Base-by-base conservation (phyloP, 2,113 vertebrate species). In the Halichoeres trimaculatus region DNA sequence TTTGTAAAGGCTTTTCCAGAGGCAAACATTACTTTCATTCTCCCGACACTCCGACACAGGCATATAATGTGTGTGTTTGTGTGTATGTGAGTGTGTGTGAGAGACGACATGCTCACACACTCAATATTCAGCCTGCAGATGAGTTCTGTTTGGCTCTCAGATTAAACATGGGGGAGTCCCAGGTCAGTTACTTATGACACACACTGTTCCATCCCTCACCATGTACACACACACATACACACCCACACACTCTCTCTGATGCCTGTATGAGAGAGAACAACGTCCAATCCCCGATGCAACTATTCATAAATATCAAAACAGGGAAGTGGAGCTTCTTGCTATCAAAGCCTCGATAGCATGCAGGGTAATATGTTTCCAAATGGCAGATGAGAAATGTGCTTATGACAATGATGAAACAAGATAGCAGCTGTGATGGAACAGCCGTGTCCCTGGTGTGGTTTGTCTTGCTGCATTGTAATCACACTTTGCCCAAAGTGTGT, bases 111-210 rank as follows among this genome's bases (percentile, higher is more conserved):
- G 43, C 78, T 78, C 80, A 72, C 74, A 86, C 56, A 76, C 73
- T 91, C 89, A 88, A 88, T 91, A 88, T 90, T 92, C 89, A 86
- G 85, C 62, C 80, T 59, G 81, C 72, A 90, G 88, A 92, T 90
- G 89, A 91, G 87, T 89, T 87, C 86, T 76, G 84, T 81, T 90
- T 87, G 79, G 87, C 77, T 77, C 87, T 83, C 73, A 91, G 91
- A 93, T 93, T 90, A 93, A 91, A 91, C 85, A 92, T 82, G 81
- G 84, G 75, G 86, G 85, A 86, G 86, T 93, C 91, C 83, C 90
- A 87, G 85, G 89, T 90, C 90, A 91, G 82, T 90, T 92, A 90
- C 83, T 89, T 87, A 92, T 92, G 87, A 81, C 83, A 90, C 87
- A 73, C 82, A 86, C 70, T 82, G 83, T 78, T 76, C 88, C 79